phyloP scores from a whole-genome alignment of 2,113 vertebrate species.

The Todiramphus chloris region DNA sequence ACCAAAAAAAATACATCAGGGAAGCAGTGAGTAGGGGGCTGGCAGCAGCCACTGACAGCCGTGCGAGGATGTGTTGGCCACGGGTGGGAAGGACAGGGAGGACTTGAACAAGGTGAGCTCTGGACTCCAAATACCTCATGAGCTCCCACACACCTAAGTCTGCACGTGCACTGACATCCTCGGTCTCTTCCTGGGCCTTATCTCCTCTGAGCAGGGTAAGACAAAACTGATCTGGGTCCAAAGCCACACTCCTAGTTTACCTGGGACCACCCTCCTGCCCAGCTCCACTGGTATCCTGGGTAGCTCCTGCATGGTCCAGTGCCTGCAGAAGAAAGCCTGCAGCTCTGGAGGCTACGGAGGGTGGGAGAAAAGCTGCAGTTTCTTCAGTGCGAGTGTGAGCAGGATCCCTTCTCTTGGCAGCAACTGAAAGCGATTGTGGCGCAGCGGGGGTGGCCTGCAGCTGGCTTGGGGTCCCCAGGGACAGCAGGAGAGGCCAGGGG shows the following conservation, averaged over 20 bases:
- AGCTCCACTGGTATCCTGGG: not conserved
- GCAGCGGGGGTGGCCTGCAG: not conserved
- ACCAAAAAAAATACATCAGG: not conserved
- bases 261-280: accelerated
- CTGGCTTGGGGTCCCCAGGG: not conserved
- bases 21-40: not conserved
- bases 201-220: not conserved
- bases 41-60: not conserved
- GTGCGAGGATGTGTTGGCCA: not conserved
- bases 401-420: not conserved
- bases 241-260: not conserved
- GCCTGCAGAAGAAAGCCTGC: not conserved
- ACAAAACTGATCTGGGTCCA: not conserved
- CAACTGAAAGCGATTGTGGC: accelerated
- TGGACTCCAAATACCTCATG: not conserved
- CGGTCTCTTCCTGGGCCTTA: not conserved
- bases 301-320: not conserved
- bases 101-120: not conserved
- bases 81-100: not conserved
- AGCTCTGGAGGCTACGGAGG: not conserved
- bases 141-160: not conserved
- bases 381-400: not conserved
- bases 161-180: not conserved
- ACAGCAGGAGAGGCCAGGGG: not conserved
- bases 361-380: not conserved